Base-by-base conservation (phyloP, 2,888 invertebrate species). In the Panopea generosa region DNA sequence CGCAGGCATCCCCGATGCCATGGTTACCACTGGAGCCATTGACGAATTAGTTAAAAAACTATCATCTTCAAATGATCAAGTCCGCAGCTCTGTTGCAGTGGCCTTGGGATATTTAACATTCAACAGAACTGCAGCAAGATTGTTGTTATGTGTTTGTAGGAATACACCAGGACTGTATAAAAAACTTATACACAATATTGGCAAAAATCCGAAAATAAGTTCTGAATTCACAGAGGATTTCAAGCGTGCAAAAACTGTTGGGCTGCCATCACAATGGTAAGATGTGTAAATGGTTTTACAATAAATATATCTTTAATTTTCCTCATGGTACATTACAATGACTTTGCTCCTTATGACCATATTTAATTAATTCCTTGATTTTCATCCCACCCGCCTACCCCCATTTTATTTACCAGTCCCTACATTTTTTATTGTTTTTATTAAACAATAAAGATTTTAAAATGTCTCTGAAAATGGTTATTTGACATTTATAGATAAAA, bases 1-100 rank as follows among this genome's bases (percentile, higher is more conserved):
- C 6, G 91, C 93, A 18, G 93, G 93, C 6, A 91, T 93, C 47
- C 88, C 92, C 6, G 93, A 93, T 77, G 92, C 92, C 69, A 92
- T 93, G 90, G 83, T 92, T 18, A 91, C 92, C 18, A 84, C 89
- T 0, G 92, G 92, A 6, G 90, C 90, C 18, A 86, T 92, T 11
- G 90, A 91, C 45, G 78, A 88, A 27, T 86, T 92, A 2, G 84
- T 92, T 20, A 82, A 85, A 1, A 84, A 85, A 29, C 84, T 92
- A 16, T 84, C 86, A 14, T 90, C 91, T 0, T 66, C 65, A 3
- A 91, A 90, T 71, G 90, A 90, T 27, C 89, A 90, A 77, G 89
- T 90, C 16, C 78, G 89, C 9, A 85, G 83, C 70, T 87, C 90
- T 9, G 87, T 86, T 55, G 92, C 93, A 2, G 89, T 92, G 26